Evolutionary conservation across 2,888 invertebrate species (phyloP).

Genomic region (Nezara viridula): DNA sequence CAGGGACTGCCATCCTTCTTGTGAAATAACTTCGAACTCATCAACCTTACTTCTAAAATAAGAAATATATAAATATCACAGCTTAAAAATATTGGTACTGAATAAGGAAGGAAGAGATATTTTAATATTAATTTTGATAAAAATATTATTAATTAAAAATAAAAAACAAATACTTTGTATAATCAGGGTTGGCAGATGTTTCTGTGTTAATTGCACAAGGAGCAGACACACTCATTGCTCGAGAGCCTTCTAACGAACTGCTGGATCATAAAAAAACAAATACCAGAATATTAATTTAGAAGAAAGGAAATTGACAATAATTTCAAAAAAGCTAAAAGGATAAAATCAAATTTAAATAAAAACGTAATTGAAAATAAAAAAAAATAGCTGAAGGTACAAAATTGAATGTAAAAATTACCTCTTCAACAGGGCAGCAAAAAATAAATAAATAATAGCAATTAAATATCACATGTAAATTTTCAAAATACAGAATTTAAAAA

Average conservation of each 20-base stretch:
- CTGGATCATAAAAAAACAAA: slow-evolving; percentile 68
- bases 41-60: slow-evolving; percentile 49
- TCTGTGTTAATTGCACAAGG: slow-evolving; percentile 88
- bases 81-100: neutral
- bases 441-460: neutral
- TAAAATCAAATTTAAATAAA: neutral
- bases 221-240: slow-evolving; percentile 85
- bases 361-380: neutral
- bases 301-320: slow-evolving; percentile 52
- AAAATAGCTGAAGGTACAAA: neutral
- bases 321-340: neutral
- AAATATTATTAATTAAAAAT: slow-evolving; percentile 61
- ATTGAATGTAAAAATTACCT: neutral
- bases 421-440: slow-evolving; percentile 13
- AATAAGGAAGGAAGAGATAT: neutral
- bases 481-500: neutral
- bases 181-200: slow-evolving; percentile 66
- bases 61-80: slow-evolving; percentile 10
- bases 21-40: slow-evolving; percentile 61
- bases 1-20: slow-evolving; percentile 84
- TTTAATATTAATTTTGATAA: slow-evolving; percentile 3
- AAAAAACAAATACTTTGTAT: slow-evolving; percentile 56
- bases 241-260: slow-evolving; percentile 79
- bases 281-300: slow-evolving; percentile 36
- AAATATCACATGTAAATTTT: neutral